Evolutionary conservation across 2,888 invertebrate genomes (phyloP), one percentile per base, ranked within the genome.

Genomic region (Hedya salicella): DNA sequence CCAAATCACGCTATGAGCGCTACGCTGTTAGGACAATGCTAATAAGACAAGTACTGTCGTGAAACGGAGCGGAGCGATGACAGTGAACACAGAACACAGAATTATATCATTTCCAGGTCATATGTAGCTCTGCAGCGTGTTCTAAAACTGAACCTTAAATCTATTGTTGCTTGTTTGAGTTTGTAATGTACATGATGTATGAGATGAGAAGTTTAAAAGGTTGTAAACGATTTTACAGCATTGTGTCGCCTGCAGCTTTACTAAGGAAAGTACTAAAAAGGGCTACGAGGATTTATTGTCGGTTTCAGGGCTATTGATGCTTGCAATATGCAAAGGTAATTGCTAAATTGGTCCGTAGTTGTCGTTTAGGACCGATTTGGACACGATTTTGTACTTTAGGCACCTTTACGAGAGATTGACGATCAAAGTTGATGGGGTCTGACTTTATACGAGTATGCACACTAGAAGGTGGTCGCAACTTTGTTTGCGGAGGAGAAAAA

Each of bases 11-110:
- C 86, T 80, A 78, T 72, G 79, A 81, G 79, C 79, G 78, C 79
- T 80, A 79, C 78, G 78, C 81, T 82, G 80, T 73, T 77, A 75
- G 77, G 76, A 87, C 88, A 86, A 87, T 87, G 85, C 84, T 87
- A 87, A 87, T 86, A 85, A 82, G 86, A 85, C 86, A 87, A 83
- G 82, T 80, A 79, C 73, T 70, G 69, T 78, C 78, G 82, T 80
- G 77, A 78, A 85, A 83, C 70, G 79, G 78, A 84, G 84, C 82
- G 78, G 76, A 73, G 75, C 76, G 80, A 83, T 86, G 88, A 88
- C 87, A 87, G 80, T 69, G 76, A 82, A 86, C 86, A 86, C 17
- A 44, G 44, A 46, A 17, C 9, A 32, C n/a, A 16, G 17, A 9
- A 1, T 6, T 32, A 17, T 32, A 44, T 25, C 57, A 6, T 6